Conservation (phyloP, 2,113 vertebrate genomes). For the Lontra canadensis region DNA sequence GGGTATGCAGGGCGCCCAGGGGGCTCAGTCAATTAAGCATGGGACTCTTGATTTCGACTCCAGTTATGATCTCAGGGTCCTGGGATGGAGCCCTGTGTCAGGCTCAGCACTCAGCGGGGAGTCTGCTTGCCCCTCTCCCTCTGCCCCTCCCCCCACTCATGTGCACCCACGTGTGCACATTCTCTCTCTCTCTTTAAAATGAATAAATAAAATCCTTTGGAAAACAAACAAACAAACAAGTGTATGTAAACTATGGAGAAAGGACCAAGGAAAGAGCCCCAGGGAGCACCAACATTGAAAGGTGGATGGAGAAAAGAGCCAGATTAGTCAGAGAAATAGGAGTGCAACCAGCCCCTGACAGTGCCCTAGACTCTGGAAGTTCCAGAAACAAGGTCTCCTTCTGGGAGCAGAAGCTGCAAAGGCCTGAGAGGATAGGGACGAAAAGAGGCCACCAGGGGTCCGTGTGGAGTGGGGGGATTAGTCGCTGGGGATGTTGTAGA, state of each 20-base stretch:
- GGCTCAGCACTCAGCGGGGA: neutral
- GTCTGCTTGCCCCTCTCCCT: neutral
- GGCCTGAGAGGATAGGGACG: too few relatives aligned
- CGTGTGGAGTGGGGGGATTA: too few relatives aligned
- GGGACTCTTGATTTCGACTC: neutral
- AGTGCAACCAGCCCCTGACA: neutral
- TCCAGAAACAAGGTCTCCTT: neutral
- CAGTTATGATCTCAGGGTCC: neutral
- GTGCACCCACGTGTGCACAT: neutral
- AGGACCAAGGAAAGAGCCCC: neutral
- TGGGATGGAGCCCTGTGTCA: neutral
- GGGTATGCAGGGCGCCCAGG: neutral
- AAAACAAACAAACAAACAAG: neutral
- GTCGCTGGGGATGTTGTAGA: neutral
- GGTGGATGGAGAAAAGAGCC: neutral
- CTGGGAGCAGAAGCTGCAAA: neutral
- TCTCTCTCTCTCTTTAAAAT: neutral
- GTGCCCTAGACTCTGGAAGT: neutral
- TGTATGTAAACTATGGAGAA: neutral
- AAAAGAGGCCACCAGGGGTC: neutral
- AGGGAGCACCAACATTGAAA: neutral
- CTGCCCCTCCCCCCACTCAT: neutral
- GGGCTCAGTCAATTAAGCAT: neutral
- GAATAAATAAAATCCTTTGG: neutral
- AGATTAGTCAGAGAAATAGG: neutral